phyloP scores from a whole-genome alignment of 2,888 invertebrate genomes.

The Lamproptera curius region DNA sequence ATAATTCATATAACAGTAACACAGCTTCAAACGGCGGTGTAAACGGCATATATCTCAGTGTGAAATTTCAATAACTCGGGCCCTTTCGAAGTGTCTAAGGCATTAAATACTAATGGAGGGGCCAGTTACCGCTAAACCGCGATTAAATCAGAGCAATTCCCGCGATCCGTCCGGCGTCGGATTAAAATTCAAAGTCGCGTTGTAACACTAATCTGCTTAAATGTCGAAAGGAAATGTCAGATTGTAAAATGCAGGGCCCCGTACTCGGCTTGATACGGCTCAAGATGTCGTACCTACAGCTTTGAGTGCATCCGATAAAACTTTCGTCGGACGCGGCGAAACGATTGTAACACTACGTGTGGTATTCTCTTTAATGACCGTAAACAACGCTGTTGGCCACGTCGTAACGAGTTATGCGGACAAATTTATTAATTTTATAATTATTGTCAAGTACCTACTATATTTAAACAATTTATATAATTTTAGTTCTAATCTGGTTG shows the following conservation, averaged over 20 bases:
- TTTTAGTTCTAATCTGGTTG: too few relatives aligned
- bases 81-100: conserved; percentile 22
- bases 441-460: not conserved
- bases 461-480: too few relatives aligned
- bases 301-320: conserved; percentile 48
- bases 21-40: too few relatives aligned
- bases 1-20: too few relatives aligned
- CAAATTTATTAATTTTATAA: too few relatives aligned
- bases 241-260: conserved; percentile 70
- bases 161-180: conserved; percentile 70
- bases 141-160: conserved; percentile 69
- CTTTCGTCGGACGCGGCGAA: conserved; percentile 24
- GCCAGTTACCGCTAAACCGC: conserved; percentile 60
- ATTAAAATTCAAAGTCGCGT: conserved; percentile 70
- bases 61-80: not conserved
- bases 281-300: conserved; percentile 57
- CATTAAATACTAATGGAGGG: conserved; percentile 33
- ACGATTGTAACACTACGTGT: conserved; percentile 8
- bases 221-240: conserved; percentile 79
- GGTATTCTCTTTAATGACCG: conserved; percentile 6
- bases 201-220: conserved; percentile 76
- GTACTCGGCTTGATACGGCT: conserved; percentile 60
- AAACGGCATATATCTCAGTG: not conserved
- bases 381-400: too few relatives aligned
- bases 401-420: too few relatives aligned